A percentile compares a stretch with the other conserved stretches of the same genome.
These are phyloP conservation scores for Hyphantria cunea DNA, from an alignment of 1,140 invertebrate species.

Conservation along the genomic window DNA sequence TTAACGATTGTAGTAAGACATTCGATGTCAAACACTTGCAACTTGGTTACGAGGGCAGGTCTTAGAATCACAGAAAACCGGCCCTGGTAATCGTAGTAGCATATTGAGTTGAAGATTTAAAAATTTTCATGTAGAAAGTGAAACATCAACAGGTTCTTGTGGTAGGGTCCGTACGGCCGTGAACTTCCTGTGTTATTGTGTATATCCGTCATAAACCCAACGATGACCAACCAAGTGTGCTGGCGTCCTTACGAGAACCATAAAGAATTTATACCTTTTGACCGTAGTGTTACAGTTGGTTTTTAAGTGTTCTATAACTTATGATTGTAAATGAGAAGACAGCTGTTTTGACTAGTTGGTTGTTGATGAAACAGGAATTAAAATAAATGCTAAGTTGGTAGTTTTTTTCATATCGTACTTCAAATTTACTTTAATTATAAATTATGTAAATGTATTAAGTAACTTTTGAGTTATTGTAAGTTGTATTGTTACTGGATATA, in stretches of 20 bases:
- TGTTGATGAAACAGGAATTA: no score
- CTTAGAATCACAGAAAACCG: neutral
- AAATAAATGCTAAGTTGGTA: no score
- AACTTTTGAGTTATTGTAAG: no score
- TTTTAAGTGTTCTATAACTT: neutral
- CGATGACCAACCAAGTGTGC: constrained; percentile 18
- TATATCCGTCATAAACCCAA: constrained; percentile 28
- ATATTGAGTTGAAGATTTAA: constrained; percentile 1
- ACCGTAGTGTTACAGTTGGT: neutral
- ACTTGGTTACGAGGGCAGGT: no score
- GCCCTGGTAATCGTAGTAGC: neutral
- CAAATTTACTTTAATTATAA: no score
- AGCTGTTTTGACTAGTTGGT: neutral
- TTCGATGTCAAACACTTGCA: no score
- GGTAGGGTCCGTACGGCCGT: constrained; percentile 46
- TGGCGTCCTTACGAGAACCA: constrained; percentile 12
- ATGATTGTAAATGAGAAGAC: neutral
- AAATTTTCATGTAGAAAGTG: constrained; percentile 37
- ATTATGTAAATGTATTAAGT: no score
- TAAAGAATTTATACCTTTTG: neutral
- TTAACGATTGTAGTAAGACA: no score
- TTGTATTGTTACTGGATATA: no score
- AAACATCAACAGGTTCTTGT: constrained; percentile 41
- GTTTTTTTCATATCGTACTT: no score
- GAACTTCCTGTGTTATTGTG: constrained; percentile 56